phyloP scores from a whole-genome alignment of 1,140 invertebrate genomes.

The Bradysia coprophila region DNA sequence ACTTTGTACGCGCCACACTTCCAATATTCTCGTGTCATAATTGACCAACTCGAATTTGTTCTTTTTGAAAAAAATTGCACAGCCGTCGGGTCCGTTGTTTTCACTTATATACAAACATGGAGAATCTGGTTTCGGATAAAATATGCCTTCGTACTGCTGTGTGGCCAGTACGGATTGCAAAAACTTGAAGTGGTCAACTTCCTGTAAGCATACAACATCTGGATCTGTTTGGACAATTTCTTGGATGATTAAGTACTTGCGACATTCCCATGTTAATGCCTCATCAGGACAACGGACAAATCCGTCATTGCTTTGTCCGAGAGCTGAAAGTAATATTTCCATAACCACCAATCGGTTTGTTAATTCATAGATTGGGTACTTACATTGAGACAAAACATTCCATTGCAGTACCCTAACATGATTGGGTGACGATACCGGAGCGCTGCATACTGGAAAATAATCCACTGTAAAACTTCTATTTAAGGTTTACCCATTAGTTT shows the following conservation, averaged over 20 bases:
- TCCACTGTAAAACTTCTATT: background rate
- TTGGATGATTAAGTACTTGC: constrained; percentile 48
- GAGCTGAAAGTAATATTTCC: constrained; percentile 30
- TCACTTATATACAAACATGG: constrained; percentile 53
- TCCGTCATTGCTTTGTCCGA: constrained; percentile 51
- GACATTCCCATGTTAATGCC: constrained; percentile 46
- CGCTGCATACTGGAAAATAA: constrained; percentile 21
- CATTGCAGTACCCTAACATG: constrained; percentile 47
- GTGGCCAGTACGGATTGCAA: constrained; percentile 36
- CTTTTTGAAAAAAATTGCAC: constrained; percentile 52
- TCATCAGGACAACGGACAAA: constrained; percentile 52
- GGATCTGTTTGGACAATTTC: constrained; percentile 49
- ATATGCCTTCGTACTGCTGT: constrained; percentile 49
- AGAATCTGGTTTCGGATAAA: constrained; percentile 61
- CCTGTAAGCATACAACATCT: constrained; percentile 57
- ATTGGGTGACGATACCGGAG: constrained; percentile 16
- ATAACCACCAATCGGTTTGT: constrained; percentile 4
- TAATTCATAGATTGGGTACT: constrained; percentile 9
- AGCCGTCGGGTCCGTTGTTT: constrained; percentile 65
- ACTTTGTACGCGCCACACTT: constrained; percentile 47
- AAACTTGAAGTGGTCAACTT: constrained; percentile 62
- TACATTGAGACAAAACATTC: constrained; percentile 62
- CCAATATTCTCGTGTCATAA: constrained; percentile 38
- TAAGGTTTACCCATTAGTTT: no score
- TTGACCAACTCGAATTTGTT: constrained; percentile 40